A percentile compares a stretch with the other conserved stretches of the same genome.
phyloP scores from a whole-genome alignment of 2,113 vertebrate species.

The Sinocyclocheilus maitianheensis region DNA sequence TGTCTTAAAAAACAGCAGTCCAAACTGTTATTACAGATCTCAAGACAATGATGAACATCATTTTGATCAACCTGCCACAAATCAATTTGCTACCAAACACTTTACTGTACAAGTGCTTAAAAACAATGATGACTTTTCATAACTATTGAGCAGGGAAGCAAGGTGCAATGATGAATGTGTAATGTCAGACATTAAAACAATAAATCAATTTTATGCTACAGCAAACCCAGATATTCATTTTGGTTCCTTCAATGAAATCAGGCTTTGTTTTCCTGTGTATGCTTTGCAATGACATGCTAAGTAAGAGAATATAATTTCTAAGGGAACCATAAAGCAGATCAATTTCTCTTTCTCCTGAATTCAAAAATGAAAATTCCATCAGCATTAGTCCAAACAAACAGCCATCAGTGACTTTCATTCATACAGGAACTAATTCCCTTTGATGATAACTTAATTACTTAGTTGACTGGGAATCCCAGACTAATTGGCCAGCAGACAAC shows the following conservation, averaged over 20 bases:
- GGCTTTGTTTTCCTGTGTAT: neutral
- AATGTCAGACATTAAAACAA: conserved; percentile 5
- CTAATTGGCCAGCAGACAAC: neutral
- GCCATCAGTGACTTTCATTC: neutral
- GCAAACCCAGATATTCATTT: neutral
- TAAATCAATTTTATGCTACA: neutral
- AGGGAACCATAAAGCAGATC: neutral
- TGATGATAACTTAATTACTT: neutral
- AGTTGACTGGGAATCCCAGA: neutral
- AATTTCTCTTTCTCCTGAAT: neutral
- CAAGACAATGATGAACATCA: neutral
- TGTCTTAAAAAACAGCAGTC: neutral
- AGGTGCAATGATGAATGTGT: neutral
- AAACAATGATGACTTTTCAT: neutral
- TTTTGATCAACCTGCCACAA: neutral
- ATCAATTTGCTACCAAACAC: too few relatives aligned
- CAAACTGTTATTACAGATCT: neutral
- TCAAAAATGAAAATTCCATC: neutral
- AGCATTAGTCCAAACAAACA: neutral
- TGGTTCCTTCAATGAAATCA: neutral
- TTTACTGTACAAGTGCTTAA: neutral
- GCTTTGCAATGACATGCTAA: neutral
- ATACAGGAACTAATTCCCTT: neutral
- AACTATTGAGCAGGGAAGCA: neutral
- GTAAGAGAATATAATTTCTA: neutral